Percentiles rank a stretch among this genome's conserved stretches.
phyloP scores from a whole-genome alignment of 2,797 vertebrate species.

The Hippocampus kuda region DNA sequence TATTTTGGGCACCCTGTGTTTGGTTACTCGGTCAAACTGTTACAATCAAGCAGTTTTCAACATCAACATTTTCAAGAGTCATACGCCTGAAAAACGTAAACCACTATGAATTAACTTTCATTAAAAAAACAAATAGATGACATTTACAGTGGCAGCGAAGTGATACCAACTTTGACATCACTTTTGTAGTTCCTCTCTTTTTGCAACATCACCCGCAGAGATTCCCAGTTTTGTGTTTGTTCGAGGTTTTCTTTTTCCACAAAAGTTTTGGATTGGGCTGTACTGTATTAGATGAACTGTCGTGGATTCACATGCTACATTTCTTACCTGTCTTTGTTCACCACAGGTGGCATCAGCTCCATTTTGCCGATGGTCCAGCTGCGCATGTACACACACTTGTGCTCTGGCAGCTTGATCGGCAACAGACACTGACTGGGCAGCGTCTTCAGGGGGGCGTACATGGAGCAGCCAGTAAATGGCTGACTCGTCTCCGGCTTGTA shows the following conservation, averaged over 20 bases:
- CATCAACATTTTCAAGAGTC: no score
- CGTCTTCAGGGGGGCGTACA: slow-evolving; percentile 91
- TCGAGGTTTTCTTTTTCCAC: not conserved
- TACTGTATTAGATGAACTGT: not conserved
- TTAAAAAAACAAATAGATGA: no score
- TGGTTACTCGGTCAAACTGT: no score
- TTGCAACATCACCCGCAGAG: no score
- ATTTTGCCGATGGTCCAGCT: slow-evolving; percentile 93
- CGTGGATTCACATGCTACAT: not conserved
- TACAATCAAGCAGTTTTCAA: no score
- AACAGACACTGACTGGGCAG: slow-evolving; percentile 93
- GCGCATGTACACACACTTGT: slow-evolving; percentile 84
- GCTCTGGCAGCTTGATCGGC: slow-evolving; percentile 87
- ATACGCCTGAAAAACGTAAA: no score
- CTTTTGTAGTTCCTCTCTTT: no score
- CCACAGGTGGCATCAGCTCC: slow-evolving; percentile 83
- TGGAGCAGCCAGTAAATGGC: slow-evolving; percentile 84
- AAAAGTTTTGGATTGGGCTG: not conserved
- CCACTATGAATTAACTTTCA: no score
- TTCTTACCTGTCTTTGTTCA: slow-evolving; percentile 85
- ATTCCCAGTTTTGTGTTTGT: not conserved
- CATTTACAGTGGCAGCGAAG: no score
- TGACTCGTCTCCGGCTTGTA: slow-evolving; percentile 88
- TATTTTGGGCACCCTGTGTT: no score
- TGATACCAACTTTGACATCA: no score